Base-by-base conservation (phyloP, 2,888 invertebrate genomes). In the Hypercompe scribonia region DNA sequence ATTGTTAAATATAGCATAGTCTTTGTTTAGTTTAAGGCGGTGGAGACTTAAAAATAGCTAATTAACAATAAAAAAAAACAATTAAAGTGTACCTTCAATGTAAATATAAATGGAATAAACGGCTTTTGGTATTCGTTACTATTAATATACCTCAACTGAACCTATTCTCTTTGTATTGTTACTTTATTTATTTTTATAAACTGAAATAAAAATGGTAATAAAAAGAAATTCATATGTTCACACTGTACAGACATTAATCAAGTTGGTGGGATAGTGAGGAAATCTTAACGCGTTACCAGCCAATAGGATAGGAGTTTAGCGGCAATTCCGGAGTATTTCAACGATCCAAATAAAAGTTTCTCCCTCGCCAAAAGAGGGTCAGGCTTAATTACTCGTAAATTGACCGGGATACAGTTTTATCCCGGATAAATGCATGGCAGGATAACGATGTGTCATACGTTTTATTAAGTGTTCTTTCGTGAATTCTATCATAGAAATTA, bases 341-440 rank as follows among this genome's bases (percentile, higher is more conserved):
- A 91, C 88, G 91, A 88, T 86, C 88, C 90, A 90, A 94, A 95
- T 95, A 95, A 95, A 95, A 95, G 89, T 94, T 92, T 68, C 92
- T 91, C 94, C 94, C 93, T 88, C 87, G 90, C 84, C 83, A 91
- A 92, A 93, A 94, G 95, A 95, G 95, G 95, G 95, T 94, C 93
- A 92, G 91, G 86, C 93, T 95, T 95, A 95, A 95, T 95, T 95
- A 95, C 95, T 93, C 95, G 94, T 95, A 94, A 95, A 95, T 95
- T 94, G 95, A 94, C 93, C 92, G 90, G 92, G 91, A 90, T 91
- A 89, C 90, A 90, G 91, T 92, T 91, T 92, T 93, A 93, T 93
- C 91, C 90, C 78, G 87, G 88, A 90, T 91, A 90, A 91, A 93
- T 90, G 90, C 90, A 88, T 86, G 86, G 76, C 82, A 81, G 91